Base-by-base conservation (phyloP, 2,797 vertebrate genomes). In the Alcedo atthis region DNA sequence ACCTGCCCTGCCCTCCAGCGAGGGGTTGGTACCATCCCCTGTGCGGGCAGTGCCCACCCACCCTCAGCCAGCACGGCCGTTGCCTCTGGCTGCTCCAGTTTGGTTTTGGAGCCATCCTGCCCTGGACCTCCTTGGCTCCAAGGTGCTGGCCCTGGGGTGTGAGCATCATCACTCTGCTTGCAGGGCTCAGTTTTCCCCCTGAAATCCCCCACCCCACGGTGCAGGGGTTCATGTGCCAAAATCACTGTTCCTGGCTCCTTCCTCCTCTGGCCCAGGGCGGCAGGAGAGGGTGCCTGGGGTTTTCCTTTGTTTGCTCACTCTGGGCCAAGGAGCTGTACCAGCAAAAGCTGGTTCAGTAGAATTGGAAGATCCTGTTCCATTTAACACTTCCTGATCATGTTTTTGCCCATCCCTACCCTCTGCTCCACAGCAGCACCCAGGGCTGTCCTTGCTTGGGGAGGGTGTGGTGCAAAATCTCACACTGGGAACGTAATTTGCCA, bases 111-210 rank as follows among this genome's bases (percentile, higher is more conserved):
- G 69, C 22, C 1, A 0, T 59, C 46, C 75, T 75, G 40, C 67
- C 57, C 53, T 13, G 43, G 40, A 4, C 16, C 15, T 25, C 15
- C 1, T 1, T 0, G 2, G 4, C 58, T 73, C 32, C 40, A 43
- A 62, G 61, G 10, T 2, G 5, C 14, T 28, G 37, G n/a, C 77
- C 11, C 42, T 2, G 1, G n/a, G 28, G 51, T 80, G 51, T 30
- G 81, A 86, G 13, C 28, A 11, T 40, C 14, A 0, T 12, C 14
- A 1, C 9, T 30, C 55, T 6, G 5, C 21, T 55, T n/a, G 63
- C 40, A 33, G 32, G 48, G 18, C 15, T 26, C 15, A 30, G 42
- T 15, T 28, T 81, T 16, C 6, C 14, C 28, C 25, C 3, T 17
- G 8, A 51, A 42, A 22, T n/a, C 24, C 51, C 49, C 37, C 26